Conservation (phyloP, 2,797 vertebrate species). For the Balearica regulorum region DNA sequence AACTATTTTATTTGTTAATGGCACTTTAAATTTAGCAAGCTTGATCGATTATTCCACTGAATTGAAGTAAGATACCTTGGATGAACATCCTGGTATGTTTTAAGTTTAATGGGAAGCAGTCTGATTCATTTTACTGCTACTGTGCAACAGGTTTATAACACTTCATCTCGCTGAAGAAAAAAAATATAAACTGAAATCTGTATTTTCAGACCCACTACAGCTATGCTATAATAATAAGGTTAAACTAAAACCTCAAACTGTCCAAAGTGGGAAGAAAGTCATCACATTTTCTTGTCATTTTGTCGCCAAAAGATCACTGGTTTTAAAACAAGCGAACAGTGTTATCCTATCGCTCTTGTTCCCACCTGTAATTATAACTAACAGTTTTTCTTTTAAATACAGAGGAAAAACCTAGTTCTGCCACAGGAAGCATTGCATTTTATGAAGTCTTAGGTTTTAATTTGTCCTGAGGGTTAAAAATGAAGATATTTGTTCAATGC, state of each 20-base stretch:
- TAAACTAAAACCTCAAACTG: background rate
- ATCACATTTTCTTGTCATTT: background rate
- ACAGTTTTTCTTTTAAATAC: background rate
- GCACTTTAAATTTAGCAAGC: slow-evolving; percentile 17
- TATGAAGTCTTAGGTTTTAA: background rate
- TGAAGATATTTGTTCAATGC: background rate
- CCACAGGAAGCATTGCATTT: background rate
- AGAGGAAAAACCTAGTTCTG: background rate
- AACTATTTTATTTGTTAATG: background rate
- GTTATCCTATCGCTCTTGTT: background rate
- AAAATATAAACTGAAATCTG: background rate
- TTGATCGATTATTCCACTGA: background rate
- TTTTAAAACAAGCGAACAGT: background rate
- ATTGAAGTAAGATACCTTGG: background rate
- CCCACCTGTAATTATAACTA: background rate
- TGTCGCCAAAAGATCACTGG: background rate
- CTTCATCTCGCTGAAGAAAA: background rate
- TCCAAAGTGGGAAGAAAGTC: background rate
- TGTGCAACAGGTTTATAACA: background rate
- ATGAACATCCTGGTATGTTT: background rate
- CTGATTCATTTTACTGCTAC: background rate
- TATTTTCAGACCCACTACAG: background rate
- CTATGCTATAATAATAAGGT: background rate
- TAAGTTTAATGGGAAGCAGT: background rate
- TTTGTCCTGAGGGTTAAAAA: background rate